Evolutionary conservation across 2,797 vertebrate genomes (phyloP).

Genomic region (Notolepis coatsorum): DNA sequence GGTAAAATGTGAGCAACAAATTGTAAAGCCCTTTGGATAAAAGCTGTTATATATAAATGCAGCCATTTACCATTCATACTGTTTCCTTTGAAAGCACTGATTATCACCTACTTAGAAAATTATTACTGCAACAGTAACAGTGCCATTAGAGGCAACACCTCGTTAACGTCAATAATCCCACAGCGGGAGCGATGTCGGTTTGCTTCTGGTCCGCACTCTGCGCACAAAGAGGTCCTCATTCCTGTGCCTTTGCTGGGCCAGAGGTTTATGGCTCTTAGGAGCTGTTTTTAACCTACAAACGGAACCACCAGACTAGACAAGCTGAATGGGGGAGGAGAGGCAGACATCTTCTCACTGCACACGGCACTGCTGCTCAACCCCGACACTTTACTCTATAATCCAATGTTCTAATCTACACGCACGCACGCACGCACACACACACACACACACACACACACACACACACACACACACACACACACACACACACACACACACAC

Average conservation of each 20-base stretch:
- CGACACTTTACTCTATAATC: too few species aligned
- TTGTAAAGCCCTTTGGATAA: too few species aligned
- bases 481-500: slow-evolving; percentile 1
- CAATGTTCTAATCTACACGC: too few species aligned
- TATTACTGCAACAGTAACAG: background rate
- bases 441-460: too few species aligned
- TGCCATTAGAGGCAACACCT: background rate
- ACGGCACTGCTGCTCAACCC: too few species aligned
- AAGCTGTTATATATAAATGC: too few species aligned
- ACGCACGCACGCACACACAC: too few species aligned
- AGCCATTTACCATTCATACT: too few species aligned
- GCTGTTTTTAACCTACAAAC: background rate
- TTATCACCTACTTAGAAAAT: background rate
- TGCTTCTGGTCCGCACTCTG: background rate
- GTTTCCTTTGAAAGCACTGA: background rate
- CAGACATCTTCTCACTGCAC: too few species aligned
- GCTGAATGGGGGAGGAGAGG: too few species aligned
- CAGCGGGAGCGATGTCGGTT: background rate
- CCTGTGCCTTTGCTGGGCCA: slow-evolving; percentile 5
- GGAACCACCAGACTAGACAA: slow-evolving; percentile 29
- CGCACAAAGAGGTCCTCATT: slow-evolving; percentile 21
- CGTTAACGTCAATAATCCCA: background rate
- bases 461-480: slow-evolving; percentile 1
- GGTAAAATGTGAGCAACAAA: too few species aligned
- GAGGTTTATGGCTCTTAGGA: background rate